Evolutionary conservation across 2,113 vertebrate genomes (phyloP), one percentile per base, ranked within the genome.

Genomic region (Stegastes partitus): DNA sequence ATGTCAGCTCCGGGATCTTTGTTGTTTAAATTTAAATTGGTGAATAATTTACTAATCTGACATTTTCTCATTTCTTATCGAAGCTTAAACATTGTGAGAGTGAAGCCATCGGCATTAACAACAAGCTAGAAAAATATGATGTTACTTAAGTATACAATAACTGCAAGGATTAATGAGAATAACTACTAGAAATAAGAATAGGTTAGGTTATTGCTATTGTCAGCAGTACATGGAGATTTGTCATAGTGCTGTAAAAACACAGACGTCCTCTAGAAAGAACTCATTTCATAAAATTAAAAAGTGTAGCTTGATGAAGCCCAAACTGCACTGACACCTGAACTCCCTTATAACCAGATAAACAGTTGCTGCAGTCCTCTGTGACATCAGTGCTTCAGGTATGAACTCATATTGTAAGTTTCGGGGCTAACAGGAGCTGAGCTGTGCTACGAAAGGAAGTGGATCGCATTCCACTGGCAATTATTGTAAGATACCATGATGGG

Each of bases 391-490:
- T 34, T 25, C 12, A 16, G 26, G 28, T 44, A 58, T 10, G 37
- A 74, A 23, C 44, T 49, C 44, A 25, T 31, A 42, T 22, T 62
- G 39, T 58, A 23, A 50, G 37, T 62, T 14, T 47, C 14, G 19
- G 47, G 72, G 31, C 50, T 54, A 42, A 61, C 19, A 49, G 68
- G 23, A 73, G 55, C n/a, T 31, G n/a, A 61, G 59, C n/a, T 71
- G 26, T 25, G 25, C 61, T 11, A 66, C 31, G 16, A 76, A 76
- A 54, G 74, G 83, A 83, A 82, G 82, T 81, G 79, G 42, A 23
- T 51, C 59, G 10, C 89, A 93, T 92, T 93, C 92, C 90, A 82
- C 49, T 87, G 80, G 84, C 81, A 80, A 37, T 83, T 90, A 72
- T 67, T 89, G 75, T 76, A 87, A 84, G 82, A 89, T 83, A 87